phyloP scores from a whole-genome alignment of 1,140 invertebrate genomes.

The Calosoma granatense region DNA sequence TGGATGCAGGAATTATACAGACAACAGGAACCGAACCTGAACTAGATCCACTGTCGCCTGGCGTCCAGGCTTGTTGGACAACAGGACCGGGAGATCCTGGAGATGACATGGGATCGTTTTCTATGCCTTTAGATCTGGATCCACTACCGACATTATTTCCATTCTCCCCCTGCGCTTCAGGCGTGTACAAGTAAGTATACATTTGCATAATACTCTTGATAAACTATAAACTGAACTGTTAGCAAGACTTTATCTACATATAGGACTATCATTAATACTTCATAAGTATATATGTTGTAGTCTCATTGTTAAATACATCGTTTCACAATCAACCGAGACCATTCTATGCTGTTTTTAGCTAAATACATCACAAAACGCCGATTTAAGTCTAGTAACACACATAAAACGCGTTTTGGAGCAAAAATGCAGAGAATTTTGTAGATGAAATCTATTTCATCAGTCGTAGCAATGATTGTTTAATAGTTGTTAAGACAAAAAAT shows the following conservation, averaged over 20 bases:
- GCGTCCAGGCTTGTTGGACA: conserved; percentile 42
- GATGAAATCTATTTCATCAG: neutral
- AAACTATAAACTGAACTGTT: neutral
- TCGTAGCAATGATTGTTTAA: neutral
- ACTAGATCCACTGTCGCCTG: conserved; percentile 21
- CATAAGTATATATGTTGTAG: too few species aligned
- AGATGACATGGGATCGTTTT: conserved; percentile 73
- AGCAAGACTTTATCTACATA: neutral
- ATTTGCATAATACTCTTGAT: too few species aligned
- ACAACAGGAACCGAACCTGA: neutral
- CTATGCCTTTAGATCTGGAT: conserved; percentile 63
- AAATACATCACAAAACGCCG: too few species aligned
- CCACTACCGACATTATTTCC: conserved; percentile 61
- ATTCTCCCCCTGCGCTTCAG: conserved; percentile 56
- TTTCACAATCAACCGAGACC: too few species aligned
- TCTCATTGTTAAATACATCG: too few species aligned
- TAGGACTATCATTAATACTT: too few species aligned
- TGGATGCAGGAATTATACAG: neutral
- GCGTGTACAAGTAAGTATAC: conserved; percentile 57
- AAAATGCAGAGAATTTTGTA: too few species aligned
- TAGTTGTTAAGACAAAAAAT: neutral
- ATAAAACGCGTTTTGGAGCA: too few species aligned
- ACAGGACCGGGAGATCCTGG: neutral
- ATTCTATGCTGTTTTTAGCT: too few species aligned
- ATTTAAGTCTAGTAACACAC: too few species aligned